A percentile compares a stretch with the other conserved stretches of the same genome.
Evolutionary conservation across 2,797 vertebrate species (phyloP).

Genomic region (Apogon talboti): DNA sequence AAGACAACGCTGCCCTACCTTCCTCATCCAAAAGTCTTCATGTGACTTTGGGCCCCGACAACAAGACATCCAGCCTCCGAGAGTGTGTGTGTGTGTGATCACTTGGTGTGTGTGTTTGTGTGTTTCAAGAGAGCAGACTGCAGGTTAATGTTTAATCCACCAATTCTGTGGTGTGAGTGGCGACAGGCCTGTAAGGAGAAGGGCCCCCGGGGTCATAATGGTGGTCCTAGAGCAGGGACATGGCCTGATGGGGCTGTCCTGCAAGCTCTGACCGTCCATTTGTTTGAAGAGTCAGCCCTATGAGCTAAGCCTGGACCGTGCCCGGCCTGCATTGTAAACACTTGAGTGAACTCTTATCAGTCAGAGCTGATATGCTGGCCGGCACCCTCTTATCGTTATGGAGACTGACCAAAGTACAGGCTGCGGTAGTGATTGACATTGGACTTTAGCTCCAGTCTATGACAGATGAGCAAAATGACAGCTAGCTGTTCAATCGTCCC

Average conservation of each 20-base stretch:
- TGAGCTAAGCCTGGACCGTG: constrained; percentile 50
- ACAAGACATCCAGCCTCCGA: constrained; percentile 38
- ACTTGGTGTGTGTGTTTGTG: constrained; percentile 24
- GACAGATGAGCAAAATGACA: constrained; percentile 40
- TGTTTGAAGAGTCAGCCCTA: constrained; percentile 57
- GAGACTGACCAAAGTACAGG: constrained; percentile 77
- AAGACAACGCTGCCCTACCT: constrained; percentile 50
- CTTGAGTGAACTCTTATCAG: constrained; percentile 66
- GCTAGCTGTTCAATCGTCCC: constrained; percentile 28
- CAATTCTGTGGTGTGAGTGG: constrained; percentile 62
- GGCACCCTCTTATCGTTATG: constrained; percentile 64
- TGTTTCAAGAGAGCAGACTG: constrained; percentile 11
- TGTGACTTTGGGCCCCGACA: constrained; percentile 29
- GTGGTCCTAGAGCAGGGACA: constrained; percentile 47
- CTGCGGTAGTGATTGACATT: constrained; percentile 60
- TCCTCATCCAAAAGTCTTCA: constrained; percentile 45
- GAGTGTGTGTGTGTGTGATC: constrained; percentile 28
- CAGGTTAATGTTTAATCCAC: constrained; percentile 76
- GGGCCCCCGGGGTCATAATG: constrained; percentile 21
- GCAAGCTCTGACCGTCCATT: constrained; percentile 39
- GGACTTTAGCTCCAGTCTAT: constrained; percentile 54
- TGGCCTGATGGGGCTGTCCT: constrained; percentile 62
- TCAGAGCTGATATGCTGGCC: constrained; percentile 51
- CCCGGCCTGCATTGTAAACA: constrained; percentile 70
- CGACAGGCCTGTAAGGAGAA: constrained; percentile 55